Conservation (phyloP, 2,888 invertebrate species). For the Drosophila falleni region DNA sequence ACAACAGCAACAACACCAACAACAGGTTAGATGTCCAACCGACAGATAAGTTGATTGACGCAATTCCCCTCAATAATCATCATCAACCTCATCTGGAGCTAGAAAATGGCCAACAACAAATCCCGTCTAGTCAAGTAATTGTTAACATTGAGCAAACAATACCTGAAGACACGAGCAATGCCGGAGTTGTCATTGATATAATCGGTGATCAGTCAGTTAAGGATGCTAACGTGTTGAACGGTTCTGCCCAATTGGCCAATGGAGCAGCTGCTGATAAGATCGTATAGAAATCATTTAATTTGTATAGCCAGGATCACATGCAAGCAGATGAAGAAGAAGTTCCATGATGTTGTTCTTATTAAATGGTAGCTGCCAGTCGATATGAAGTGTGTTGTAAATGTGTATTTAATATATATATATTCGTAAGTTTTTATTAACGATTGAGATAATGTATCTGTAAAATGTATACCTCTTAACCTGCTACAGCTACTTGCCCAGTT, state of each 20-base stretch:
- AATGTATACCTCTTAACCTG: constrained; percentile 28
- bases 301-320: constrained; percentile 18
- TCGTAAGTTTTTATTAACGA: constrained; percentile 49
- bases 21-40: constrained; percentile 80
- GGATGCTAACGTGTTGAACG: constrained; percentile 64
- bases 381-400: constrained; percentile 32
- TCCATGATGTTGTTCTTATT: constrained; percentile 14
- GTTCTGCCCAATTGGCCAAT: constrained; percentile 11
- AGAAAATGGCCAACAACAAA: constrained; percentile 47
- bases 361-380: constrained; percentile 30
- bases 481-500: constrained; percentile 38
- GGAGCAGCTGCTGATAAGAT: constrained; percentile 21
- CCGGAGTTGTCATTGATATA: constrained; percentile 50
- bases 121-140: constrained; percentile 50
- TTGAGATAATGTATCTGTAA: constrained; percentile 23
- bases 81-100: constrained; percentile 53
- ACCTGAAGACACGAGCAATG: constrained; percentile 10
- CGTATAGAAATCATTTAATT: constrained; percentile 34
- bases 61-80: constrained; percentile 69
- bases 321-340: neutral
- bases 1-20: constrained; percentile 1
- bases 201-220: constrained; percentile 60
- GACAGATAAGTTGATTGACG: constrained; percentile 84
- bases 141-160: constrained; percentile 40
- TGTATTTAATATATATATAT: constrained; percentile 34